Evolutionary conservation across 2,113 vertebrate genomes (phyloP).

Genomic region (Anarrhichthys ocellatus): DNA sequence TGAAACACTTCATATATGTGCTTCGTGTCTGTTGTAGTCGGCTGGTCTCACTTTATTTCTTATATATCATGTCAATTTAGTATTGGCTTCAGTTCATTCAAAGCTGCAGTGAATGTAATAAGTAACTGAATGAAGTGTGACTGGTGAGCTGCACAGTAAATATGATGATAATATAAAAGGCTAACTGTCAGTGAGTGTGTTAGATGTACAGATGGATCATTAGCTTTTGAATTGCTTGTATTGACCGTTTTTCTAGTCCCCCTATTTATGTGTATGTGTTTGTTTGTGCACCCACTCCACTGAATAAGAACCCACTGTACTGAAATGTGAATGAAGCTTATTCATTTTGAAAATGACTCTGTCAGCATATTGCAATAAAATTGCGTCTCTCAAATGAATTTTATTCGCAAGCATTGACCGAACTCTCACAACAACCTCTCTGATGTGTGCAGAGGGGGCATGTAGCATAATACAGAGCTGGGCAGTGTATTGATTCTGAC

Average conservation of each 20-base stretch:
- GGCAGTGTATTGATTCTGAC: neutral
- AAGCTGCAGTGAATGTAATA: neutral
- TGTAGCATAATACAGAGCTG: neutral
- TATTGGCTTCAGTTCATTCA: neutral
- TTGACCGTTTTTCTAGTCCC: conserved; percentile 17
- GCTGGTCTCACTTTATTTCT: conserved; percentile 6
- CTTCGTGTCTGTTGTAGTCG: neutral
- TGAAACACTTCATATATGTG: neutral
- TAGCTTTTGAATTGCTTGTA: conserved; percentile 25
- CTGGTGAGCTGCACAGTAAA: neutral
- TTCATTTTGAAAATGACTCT: conserved; percentile 10
- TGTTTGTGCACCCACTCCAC: neutral
- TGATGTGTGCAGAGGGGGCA: neutral
- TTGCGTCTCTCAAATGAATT: conserved; percentile 2
- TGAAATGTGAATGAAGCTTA: conserved; percentile 8
- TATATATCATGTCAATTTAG: neutral
- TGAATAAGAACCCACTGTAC: conserved; percentile 18
- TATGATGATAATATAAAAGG: neutral
- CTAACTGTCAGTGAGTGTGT: conserved; percentile 3
- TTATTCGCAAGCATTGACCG: neutral
- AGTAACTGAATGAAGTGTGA: neutral
- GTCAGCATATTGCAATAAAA: conserved; percentile 28
- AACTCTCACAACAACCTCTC: neutral
- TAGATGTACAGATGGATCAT: conserved; percentile 18
- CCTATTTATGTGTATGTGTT: conserved; percentile 11